Conservation (phyloP, 2,113 vertebrate genomes). For the Melanotaenia duboulayi region DNA sequence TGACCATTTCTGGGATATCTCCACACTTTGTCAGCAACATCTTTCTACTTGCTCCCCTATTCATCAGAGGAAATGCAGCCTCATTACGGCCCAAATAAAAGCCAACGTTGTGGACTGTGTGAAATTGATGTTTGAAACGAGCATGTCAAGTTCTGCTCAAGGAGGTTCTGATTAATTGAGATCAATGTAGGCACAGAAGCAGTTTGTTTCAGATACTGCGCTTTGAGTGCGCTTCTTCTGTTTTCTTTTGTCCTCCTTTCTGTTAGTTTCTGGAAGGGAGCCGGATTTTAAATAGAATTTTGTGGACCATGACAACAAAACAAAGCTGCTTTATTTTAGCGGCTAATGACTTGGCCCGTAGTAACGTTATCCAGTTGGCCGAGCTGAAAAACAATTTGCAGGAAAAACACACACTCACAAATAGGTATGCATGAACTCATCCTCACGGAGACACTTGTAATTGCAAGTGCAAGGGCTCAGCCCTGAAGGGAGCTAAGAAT, state of each 20-base stretch:
- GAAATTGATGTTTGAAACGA: conserved; percentile 36
- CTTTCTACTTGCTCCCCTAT: not conserved
- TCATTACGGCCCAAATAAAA: conserved; percentile 20
- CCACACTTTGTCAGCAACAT: conserved; percentile 12
- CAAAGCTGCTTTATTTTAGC: conserved; percentile 75
- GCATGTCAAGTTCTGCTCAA: conserved; percentile 37
- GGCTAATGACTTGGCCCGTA: conserved; percentile 70
- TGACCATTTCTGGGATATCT: conserved; percentile 7
- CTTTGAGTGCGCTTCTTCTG: conserved; percentile 13
- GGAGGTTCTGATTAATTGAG: conserved; percentile 48
- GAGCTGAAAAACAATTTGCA: conserved; percentile 46
- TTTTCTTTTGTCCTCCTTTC: conserved; percentile 43
- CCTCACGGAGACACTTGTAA: conserved; percentile 51
- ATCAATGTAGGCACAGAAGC: conserved; percentile 30
- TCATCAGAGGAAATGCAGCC: conserved; percentile 16
- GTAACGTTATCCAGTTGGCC: conserved; percentile 46
- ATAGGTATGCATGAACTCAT: conserved; percentile 59
- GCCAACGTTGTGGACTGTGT: not conserved
- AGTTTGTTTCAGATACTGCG: conserved; percentile 34
- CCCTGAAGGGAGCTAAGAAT: conserved; percentile 12
- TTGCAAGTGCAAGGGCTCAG: conserved; percentile 17
- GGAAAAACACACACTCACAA: conserved; percentile 54
- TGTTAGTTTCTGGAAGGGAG: conserved; percentile 50
- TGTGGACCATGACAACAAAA: conserved; percentile 72
- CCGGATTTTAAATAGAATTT: conserved; percentile 72